These are phyloP conservation scores for Paratilapia polleni DNA, from an alignment of 2,113 vertebrate species.

Conservation along the genomic window DNA sequence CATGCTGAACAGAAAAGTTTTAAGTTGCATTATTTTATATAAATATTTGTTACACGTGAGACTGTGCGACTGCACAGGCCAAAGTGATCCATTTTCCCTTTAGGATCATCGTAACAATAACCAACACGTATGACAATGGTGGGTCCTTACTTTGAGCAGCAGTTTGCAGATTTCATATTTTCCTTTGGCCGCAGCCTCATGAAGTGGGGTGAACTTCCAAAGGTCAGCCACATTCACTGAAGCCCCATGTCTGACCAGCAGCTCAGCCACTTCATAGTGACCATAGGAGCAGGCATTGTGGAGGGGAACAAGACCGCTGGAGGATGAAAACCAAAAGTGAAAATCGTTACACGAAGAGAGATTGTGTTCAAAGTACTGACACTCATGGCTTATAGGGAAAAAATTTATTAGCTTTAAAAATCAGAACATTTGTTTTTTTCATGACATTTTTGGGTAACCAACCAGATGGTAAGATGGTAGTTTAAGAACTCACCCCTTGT, in stretches of 20 bases:
- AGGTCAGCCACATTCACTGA: slow-evolving; percentile 98
- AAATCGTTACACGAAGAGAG: not conserved
- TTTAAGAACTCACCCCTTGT: slow-evolving; percentile 88
- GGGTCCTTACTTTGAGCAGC: slow-evolving; percentile 85
- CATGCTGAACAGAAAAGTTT: slow-evolving; percentile 82
- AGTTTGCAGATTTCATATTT: slow-evolving; percentile 99
- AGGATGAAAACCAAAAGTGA: not conserved
- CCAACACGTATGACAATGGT: not conserved
- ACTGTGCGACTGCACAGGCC: no score
- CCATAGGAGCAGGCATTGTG: slow-evolving; percentile 99
- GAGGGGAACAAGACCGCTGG: slow-evolving; percentile 93
- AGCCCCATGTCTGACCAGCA: slow-evolving; percentile 94
- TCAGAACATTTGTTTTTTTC: not conserved
- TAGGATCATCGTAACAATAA: not conserved
- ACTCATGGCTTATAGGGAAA: not conserved
- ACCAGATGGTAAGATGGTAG: not conserved
- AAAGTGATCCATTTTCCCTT: not conserved
- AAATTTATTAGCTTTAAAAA: not conserved
- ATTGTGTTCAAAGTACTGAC: not conserved
- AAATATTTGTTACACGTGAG: not conserved
- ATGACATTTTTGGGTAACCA: not conserved
- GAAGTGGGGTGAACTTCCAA: slow-evolving; percentile 98
- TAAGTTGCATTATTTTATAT: not conserved
- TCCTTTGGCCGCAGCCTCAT: slow-evolving; percentile 98
- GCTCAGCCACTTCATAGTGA: slow-evolving; percentile 97